Base-by-base conservation (phyloP, 2,113 vertebrate genomes). In the Oceanodroma tethys region DNA sequence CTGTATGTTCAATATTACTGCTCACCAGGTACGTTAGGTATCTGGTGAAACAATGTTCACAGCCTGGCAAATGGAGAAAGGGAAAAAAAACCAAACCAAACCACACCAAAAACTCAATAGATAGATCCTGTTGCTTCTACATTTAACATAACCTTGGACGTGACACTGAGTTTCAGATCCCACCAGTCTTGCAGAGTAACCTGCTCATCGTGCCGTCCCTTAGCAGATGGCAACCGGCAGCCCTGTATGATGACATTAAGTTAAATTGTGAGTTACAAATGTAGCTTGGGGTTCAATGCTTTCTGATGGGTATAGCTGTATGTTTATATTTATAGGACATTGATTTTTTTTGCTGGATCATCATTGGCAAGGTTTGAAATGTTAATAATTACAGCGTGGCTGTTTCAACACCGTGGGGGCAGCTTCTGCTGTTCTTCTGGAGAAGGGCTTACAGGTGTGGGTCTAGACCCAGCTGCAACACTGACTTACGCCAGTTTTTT, bases 191-290 rank as follows among this genome's bases (percentile, higher is more conserved):
- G 14, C 8, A 1, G 45, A 10, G 38, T 26, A 42, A 45, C 42
- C 23, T 0, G 14, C 55, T 52, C 48, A 9, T 38, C 1, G 2
- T 1, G 4, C 43, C 0, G 0, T 52, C 68, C 29, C 14, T 3
- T 10, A 13, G 30, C 53, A n/a, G 56, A 12, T 59, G 62, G 40
- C 21, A 18, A 4, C 38, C 3, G 1, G 7, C n/a, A 86, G 65
- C 76, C 36, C 38, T 10, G 16, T 27, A 0, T 9, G 40, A 26
- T 10, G n/a, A 25, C 18, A 11, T 8, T 23, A 29, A 65, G 38
- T 81, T 62, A n/a, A 62, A 40, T 19, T 34, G 19, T 5, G 60
- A 93, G 53, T 19, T 45, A 27, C 29, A n/a, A 17, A 10, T 2
- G 9, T 52, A 26, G 25, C 16, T 45, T 40, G 22, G 50, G 30